phyloP scores from a whole-genome alignment of 1,140 invertebrate species.

The Brachionus rotundiformis region DNA sequence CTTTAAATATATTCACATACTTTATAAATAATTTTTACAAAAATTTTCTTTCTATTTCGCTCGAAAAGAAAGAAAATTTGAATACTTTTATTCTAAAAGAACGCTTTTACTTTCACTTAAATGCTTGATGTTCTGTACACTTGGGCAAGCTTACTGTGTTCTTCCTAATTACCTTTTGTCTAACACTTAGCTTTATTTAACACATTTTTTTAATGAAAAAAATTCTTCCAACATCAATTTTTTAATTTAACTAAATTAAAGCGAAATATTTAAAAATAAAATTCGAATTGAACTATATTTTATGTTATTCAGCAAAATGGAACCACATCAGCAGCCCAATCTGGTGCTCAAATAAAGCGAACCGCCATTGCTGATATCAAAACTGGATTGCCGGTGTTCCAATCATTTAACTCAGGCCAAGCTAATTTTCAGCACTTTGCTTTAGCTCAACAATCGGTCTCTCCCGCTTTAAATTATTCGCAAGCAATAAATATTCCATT shows the following conservation, averaged over 20 bases:
- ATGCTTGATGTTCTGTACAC: conserved; percentile 17
- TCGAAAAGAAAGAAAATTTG: neutral
- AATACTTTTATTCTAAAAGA: neutral
- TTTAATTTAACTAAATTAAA: conserved; percentile 10
- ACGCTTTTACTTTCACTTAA: neutral
- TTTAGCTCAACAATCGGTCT: conserved; percentile 19
- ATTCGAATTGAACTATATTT: conserved; percentile 16
- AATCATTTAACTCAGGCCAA: conserved; percentile 5
- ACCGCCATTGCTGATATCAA: conserved; percentile 21
- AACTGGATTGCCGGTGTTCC: conserved; percentile 38
- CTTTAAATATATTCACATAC: conserved; percentile 13
- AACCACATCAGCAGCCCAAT: neutral
- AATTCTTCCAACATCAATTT: neutral
- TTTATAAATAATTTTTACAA: too few species aligned
- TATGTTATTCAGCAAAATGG: conserved; percentile 26
- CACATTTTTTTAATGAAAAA: neutral
- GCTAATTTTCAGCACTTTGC: neutral
- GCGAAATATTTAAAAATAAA: conserved; percentile 45
- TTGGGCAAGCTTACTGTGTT: conserved; percentile 15
- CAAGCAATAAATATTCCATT: conserved; percentile 36
- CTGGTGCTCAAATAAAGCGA: neutral
- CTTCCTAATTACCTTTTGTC: neutral
- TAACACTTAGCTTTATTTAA: neutral
- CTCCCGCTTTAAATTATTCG: conserved; percentile 2
- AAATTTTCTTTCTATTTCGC: neutral